Evolutionary conservation across 2,888 invertebrate species (phyloP), one percentile per base, ranked within the genome.

Genomic region (Drosophila borborema): DNA sequence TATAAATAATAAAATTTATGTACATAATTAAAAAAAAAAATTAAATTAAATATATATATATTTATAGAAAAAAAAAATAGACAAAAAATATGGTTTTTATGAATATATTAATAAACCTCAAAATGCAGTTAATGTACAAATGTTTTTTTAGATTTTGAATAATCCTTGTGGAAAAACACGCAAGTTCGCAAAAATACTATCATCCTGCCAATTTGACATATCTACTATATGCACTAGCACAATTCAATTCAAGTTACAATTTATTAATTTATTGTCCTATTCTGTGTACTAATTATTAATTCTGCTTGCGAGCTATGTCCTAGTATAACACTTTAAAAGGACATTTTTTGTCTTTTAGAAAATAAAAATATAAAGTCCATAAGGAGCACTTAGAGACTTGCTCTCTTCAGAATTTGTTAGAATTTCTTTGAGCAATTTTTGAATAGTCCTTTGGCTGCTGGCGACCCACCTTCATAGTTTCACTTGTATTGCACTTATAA

Each of bases 381-480:
- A 20, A 20, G 2, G 0, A 51, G 18, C n/a, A 5, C 10, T n/a
- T 31, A 10, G 2, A 10, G n/a, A 48, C 5, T 38, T 0, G 38
- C 12, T 36, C 12, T 36, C 1, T 5, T 5, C 14, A 38, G 38
- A 14, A 38, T 38, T 14, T 38, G 6, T 14, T 2, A 14, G 14
- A 38, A 16, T 38, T 6, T 38, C 3, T 38, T 14, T 38, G 5
- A 7, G 14, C 31, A 5, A 31, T 49, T 12, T 12, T n/a, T 2
- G n/a, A 34, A 8, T n/a, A 58, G 23, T 43, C 48, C 38, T 54
- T 41, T 55, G 10, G 16, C 12, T 8, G 23, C 34, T 23, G 14
- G 46, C 66, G 49, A 91, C 91, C 86, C 86, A 90, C 90, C 90
- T 91, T 90, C 91, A 90, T 90, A 34, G 64, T 90, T 70, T 45